These are phyloP conservation scores for Rhogogaster chlorosoma DNA, from an alignment of 2,888 invertebrate species.

Conservation along the genomic window DNA sequence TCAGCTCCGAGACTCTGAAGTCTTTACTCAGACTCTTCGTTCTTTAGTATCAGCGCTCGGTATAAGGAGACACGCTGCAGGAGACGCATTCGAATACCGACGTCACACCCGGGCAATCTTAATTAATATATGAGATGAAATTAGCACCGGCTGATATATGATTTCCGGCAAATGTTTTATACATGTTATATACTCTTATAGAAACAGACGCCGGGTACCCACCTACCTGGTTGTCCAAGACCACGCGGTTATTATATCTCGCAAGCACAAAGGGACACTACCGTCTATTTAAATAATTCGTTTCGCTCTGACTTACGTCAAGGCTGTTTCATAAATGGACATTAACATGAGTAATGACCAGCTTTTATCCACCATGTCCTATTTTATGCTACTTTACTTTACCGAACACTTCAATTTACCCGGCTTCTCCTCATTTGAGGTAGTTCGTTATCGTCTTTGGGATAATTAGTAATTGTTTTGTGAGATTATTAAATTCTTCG, in stretches of 20 bases:
- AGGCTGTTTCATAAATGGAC: neutral
- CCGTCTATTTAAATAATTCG: constrained; percentile 3
- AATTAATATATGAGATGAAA: constrained; percentile 64
- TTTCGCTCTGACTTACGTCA: neutral
- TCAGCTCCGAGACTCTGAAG: constrained; percentile 9
- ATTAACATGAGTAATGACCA: neutral
- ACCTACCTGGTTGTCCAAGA: neutral
- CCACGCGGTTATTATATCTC: neutral
- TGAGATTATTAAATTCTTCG: neutral
- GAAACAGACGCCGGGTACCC: neutral
- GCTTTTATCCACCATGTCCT: neutral
- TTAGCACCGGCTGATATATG: constrained; percentile 64
- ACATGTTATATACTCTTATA: neutral
- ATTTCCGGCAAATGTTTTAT: constrained; percentile 61
- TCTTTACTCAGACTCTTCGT: neutral
- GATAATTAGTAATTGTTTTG: neutral
- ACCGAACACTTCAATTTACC: neutral
- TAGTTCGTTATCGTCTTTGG: neutral
- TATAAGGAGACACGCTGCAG: constrained; percentile 20
- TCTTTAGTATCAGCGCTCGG: neutral
- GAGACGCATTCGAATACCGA: neutral
- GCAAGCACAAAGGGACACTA: constrained; percentile 10
- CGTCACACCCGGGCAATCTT: constrained; percentile 62
- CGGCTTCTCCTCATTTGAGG: neutral
- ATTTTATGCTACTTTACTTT: constrained; percentile 29